Base-by-base conservation (phyloP, 1,140 invertebrate genomes). In the Habropoda laboriosa region DNA sequence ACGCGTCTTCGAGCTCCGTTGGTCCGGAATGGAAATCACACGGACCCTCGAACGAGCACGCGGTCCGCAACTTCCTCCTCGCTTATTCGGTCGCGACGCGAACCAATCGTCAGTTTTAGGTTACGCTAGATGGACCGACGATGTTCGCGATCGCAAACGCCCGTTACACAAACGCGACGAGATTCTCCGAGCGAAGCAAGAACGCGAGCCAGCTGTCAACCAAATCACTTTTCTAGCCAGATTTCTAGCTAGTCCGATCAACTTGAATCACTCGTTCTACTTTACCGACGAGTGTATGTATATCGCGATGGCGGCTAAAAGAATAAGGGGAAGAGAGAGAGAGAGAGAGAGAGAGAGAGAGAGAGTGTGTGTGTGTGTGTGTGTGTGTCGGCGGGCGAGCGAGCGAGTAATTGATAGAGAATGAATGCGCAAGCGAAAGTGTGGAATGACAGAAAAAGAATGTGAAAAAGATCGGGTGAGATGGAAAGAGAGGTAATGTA, bases 161-260 rank as follows among this genome's bases (percentile, higher is more conserved):
- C 16, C 3, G 7, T 32, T 16, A 42, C 40, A n/a, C n/a, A n/a
- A 42, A 21, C 13, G n/a, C 6, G 35, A 38, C 10, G 38, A 32
- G 35, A 30, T 24, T 30, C 8, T 3, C 16, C 21, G 47, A n/a
- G 61, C 21, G 49, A 66, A 66, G 38, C 16, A 30, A 27, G 7
- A n/a, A 67, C 64, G 61, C 61, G 30, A n/a, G 21, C 24, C 27
- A 16, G 58, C 30, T 58, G 24, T n/a, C 27, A 40, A 45, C 8
- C 3, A 40, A 53, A n/a, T 24, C 8, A n/a, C n/a, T 35, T 53
- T 38, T 60, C 60, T 16, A 42, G 32, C 2, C 35, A 45, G n/a
- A 42, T 60, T 73, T 49, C 49, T 75, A 80, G 81, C 45, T 83
- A 80, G 70, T 55, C 53, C 45, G 70, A 74, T 63, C 51, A 74